phyloP scores from a whole-genome alignment of 2,797 vertebrate genomes.

The Gastrophryne carolinensis region DNA sequence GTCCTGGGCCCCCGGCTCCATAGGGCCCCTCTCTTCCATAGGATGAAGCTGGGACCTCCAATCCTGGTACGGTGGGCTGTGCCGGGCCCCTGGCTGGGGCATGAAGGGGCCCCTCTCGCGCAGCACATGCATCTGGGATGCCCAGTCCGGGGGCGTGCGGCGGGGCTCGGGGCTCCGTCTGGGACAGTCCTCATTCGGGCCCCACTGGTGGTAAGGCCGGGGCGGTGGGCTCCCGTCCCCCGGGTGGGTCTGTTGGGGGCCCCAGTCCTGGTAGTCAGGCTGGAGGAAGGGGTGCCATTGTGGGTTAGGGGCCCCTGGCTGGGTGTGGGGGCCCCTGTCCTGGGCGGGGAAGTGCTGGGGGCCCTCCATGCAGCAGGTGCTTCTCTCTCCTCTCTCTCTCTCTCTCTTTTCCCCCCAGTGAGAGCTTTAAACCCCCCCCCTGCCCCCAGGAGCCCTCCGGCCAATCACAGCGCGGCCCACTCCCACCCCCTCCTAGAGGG shows the following conservation, averaged over 20 bases:
- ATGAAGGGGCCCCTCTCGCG: no score
- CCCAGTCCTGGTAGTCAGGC: neutral
- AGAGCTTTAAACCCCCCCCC: conserved; percentile 4
- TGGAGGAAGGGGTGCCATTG: no score
- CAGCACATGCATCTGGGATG: neutral
- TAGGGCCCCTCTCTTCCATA: no score
- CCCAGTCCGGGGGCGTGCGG: neutral
- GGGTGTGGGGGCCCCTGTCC: neutral
- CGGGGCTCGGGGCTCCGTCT: neutral
- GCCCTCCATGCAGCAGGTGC: neutral
- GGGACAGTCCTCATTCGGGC: neutral
- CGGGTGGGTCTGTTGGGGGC: neutral
- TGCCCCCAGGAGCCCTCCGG: neutral
- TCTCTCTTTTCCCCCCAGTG: neutral
- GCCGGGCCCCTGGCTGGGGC: neutral
- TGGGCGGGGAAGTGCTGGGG: neutral
- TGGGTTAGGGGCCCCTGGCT: neutral
- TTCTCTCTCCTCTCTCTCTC: neutral
- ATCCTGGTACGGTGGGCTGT: neutral
- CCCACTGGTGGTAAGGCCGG: neutral
- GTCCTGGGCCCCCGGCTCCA: no score
- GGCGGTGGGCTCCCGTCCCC: neutral
- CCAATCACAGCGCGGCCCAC: neutral
- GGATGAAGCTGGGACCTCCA: neutral
- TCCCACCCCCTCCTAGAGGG: neutral